These are phyloP conservation scores for Trachelus tabidus DNA, from an alignment of 2,888 invertebrate genomes.

Conservation along the genomic window DNA sequence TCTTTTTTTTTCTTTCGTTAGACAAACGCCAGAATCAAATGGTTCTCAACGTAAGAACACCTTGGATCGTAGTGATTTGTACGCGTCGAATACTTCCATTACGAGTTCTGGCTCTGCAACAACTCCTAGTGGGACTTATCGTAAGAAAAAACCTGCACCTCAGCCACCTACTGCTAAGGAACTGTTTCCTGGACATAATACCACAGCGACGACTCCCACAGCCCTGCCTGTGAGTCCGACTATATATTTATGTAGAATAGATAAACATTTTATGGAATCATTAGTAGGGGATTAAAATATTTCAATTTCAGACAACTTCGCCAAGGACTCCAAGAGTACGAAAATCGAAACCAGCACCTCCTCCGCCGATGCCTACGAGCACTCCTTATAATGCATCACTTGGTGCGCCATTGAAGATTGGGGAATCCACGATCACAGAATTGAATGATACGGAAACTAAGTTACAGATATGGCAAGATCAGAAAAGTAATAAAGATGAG, in stretches of 20 bases:
- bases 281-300: not conserved
- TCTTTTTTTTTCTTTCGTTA: constrained; percentile 20
- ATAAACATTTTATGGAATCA: not conserved
- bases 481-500: constrained; percentile 72
- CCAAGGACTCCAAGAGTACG: constrained; percentile 69
- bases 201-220: not conserved
- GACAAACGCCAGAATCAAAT: constrained; percentile 58
- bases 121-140: constrained; percentile 67
- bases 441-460: constrained; percentile 25
- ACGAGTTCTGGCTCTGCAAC: constrained; percentile 63
- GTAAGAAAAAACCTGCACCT: constrained; percentile 78
- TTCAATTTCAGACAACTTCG: constrained; percentile 29
- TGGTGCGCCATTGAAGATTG: constrained; percentile 21
- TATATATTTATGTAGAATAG: not conserved
- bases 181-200: constrained; percentile 15
- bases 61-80: constrained; percentile 48
- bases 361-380: constrained; percentile 67
- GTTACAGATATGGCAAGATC: constrained; percentile 65
- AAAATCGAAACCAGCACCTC: constrained; percentile 77
- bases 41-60: constrained; percentile 53
- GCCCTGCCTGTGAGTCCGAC: not conserved
- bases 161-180: constrained; percentile 69
- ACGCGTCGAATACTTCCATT: constrained; percentile 65
- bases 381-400: constrained; percentile 36
- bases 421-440: constrained; percentile 39